Percentiles rank a stretch among this genome's conserved stretches.
phyloP scores from a whole-genome alignment of 2,113 vertebrate genomes.

The Saguinus midas region DNA sequence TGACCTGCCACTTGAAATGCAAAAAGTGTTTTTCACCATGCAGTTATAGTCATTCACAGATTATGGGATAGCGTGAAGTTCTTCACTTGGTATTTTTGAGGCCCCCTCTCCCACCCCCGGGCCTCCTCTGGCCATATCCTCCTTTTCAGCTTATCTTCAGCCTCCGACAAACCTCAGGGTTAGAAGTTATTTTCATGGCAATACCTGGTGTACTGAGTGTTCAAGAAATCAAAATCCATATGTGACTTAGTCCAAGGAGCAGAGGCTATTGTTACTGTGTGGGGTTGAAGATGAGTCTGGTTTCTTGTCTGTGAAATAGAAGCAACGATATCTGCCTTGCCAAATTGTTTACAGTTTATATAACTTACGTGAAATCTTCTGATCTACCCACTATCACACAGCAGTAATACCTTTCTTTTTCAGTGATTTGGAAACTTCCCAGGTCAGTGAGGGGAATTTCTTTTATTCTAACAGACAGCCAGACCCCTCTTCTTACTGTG shows the following conservation, averaged over 20 bases:
- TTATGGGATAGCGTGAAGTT: background rate
- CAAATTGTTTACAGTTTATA: background rate
- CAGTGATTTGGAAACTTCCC: background rate
- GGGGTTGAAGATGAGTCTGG: background rate
- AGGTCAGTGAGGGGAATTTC: background rate
- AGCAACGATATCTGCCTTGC: background rate
- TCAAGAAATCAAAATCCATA: background rate
- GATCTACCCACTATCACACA: background rate
- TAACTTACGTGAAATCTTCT: background rate
- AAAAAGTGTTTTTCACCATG: background rate
- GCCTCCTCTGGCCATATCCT: background rate
- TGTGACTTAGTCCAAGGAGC: background rate
- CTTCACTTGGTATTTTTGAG: background rate
- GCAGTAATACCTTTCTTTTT: background rate
- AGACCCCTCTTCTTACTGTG: background rate
- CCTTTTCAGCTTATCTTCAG: background rate
- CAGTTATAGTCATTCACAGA: background rate
- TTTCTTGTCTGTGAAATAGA: background rate
- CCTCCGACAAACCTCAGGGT: background rate
- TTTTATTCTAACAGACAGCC: background rate
- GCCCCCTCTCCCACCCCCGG: background rate
- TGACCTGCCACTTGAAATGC: conserved; percentile 33
- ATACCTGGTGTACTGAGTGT: background rate
- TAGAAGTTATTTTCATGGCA: background rate
- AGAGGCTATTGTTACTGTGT: background rate